phyloP scores from a whole-genome alignment of 2,113 vertebrate species.

The Falco punctatus region DNA sequence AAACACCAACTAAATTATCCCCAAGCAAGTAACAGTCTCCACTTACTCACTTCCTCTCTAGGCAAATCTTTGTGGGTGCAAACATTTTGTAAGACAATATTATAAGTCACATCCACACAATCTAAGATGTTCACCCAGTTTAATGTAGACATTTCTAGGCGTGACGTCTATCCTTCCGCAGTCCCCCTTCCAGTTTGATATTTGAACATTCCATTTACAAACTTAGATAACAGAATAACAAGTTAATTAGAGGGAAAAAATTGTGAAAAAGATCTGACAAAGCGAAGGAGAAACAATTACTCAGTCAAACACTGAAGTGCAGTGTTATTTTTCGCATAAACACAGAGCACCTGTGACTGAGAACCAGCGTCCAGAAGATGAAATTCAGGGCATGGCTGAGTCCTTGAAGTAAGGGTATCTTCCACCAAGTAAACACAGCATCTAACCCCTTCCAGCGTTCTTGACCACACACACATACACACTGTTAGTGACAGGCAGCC shows the following conservation, averaged over 20 bases:
- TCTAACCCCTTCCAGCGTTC: neutral
- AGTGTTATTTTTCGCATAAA: neutral
- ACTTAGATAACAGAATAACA: neutral
- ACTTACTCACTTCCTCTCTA: neutral
- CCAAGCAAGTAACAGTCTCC: neutral
- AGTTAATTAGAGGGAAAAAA: neutral
- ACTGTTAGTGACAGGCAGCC: neutral
- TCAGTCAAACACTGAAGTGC: neutral
- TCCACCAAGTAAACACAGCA: neutral
- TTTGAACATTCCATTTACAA: neutral
- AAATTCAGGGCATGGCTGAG: neutral
- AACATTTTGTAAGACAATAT: neutral
- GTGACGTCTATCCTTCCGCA: neutral
- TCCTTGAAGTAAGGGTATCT: neutral
- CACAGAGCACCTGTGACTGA: neutral
- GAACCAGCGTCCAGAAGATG: neutral
- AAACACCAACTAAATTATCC: neutral
- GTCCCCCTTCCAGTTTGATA: neutral
- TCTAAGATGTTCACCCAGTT: neutral
- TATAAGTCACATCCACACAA: neutral
- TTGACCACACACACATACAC: neutral
- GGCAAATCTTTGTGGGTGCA: neutral
- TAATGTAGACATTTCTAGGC: neutral
- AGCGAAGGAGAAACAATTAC: neutral
- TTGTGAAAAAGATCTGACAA: neutral